A percentile compares a stretch with the other conserved stretches of the same genome.
Conservation (phyloP, 2,113 vertebrate species). For the Casuarius casuarius region DNA sequence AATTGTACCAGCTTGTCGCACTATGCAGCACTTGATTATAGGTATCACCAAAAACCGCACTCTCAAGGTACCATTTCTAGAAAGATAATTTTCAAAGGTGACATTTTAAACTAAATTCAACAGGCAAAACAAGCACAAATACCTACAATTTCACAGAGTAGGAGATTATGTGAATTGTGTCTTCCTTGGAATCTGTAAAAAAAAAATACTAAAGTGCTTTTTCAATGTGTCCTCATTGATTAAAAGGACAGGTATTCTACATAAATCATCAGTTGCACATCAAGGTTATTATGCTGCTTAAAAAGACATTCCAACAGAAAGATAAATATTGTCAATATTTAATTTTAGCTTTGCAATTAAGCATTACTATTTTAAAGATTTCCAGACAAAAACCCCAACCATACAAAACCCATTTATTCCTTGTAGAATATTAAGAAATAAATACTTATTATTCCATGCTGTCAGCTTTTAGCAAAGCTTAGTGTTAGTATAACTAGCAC, state of each 20-base stretch:
- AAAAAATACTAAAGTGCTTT: constrained; percentile 51
- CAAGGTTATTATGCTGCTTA: constrained; percentile 8
- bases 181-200: constrained; percentile 21
- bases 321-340: constrained; percentile 55
- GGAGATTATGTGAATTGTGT: neutral
- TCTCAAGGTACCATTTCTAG: neutral
- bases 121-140: neutral
- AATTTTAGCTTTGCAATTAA: constrained; percentile 34
- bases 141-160: neutral
- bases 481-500: neutral
- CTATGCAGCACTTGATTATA: neutral
- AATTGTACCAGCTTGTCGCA: rapidly evolving
- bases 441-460: neutral
- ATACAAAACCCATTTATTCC: neutral
- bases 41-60: neutral
- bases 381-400: constrained; percentile 23
- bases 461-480: neutral
- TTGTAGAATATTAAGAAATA: neutral
- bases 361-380: neutral
- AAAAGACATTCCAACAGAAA: constrained; percentile 37
- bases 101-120: constrained; percentile 1
- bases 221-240: neutral
- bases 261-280: neutral
- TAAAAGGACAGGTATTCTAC: neutral
- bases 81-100: neutral